A percentile compares a stretch with the other conserved stretches of the same genome.
These are phyloP conservation scores for Chloroclystis v-ata DNA, from an alignment of 2,888 invertebrate species.

Conservation along the genomic window DNA sequence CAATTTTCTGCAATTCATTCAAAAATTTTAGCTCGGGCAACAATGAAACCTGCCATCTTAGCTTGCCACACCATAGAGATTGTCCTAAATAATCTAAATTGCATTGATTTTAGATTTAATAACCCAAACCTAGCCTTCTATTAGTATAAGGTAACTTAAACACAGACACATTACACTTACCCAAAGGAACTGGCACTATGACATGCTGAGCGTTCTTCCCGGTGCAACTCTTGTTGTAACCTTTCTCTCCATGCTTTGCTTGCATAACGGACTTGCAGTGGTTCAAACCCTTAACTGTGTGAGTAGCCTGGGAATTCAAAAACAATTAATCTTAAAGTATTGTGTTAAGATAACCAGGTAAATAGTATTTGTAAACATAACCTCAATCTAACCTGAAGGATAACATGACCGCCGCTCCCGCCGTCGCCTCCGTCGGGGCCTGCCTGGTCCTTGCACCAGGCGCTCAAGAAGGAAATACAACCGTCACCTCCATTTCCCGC, in stretches of 20 bases:
- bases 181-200: conserved; percentile 87
- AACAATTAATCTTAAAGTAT: too few species aligned
- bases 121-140: too few species aligned
- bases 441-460: conserved; percentile 90
- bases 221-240: conserved; percentile 85
- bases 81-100: too few species aligned
- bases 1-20: too few species aligned
- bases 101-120: too few species aligned
- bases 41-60: too few species aligned
- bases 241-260: conserved; percentile 85
- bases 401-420: conserved; percentile 1
- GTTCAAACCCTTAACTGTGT: conserved; percentile 83
- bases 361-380: conserved; percentile 7
- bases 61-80: too few species aligned
- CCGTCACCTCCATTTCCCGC: conserved; percentile 98
- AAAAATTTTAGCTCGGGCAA: too few species aligned
- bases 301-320: conserved; percentile 77
- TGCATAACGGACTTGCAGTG: conserved; percentile 77
- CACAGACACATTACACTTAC: too few species aligned
- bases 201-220: conserved; percentile 88
- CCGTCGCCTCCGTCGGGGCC: conserved; percentile 88
- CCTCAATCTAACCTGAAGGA: conserved; percentile 4
- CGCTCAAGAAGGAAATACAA: conserved; percentile 89
- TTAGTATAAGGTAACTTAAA: too few species aligned
- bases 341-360: too few species aligned